These are phyloP conservation scores for Aplodontia rufa DNA, from an alignment of 2,113 vertebrate genomes.

Conservation along the genomic window DNA sequence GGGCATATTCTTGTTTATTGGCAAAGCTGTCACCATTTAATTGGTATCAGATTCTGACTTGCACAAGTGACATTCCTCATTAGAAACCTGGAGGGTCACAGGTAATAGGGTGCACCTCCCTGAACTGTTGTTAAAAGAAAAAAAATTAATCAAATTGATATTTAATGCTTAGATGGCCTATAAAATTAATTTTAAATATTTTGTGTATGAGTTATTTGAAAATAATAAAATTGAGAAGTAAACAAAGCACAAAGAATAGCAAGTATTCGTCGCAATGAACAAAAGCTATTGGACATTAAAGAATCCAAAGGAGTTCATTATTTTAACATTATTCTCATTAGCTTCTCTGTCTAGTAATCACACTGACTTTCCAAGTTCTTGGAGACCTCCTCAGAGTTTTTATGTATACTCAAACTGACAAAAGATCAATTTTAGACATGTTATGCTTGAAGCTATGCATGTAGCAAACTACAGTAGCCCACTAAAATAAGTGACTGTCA, in stretches of 20 bases:
- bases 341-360: not conserved
- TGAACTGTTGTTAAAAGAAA: not conserved
- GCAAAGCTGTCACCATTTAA: constrained; percentile 82
- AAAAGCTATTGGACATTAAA: not conserved
- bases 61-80: constrained; percentile 80
- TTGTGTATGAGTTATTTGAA: not conserved
- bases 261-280: not conserved
- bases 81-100: not conserved
- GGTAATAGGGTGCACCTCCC: rapidly evolving
- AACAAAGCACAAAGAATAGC: not conserved
- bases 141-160: not conserved
- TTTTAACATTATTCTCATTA: not conserved
- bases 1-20: constrained; percentile 85
- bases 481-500: not conserved
- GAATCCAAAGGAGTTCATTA: not conserved
- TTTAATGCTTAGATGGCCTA: not conserved
- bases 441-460: not conserved
- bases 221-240: not conserved
- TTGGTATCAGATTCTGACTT: constrained; percentile 87
- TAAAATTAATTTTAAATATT: not conserved
- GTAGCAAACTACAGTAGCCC: not conserved
- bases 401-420: not conserved
- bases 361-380: not conserved
- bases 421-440: not conserved
- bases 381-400: not conserved